Conservation (phyloP, 2,888 invertebrate genomes). For the Lycia hirtaria region DNA sequence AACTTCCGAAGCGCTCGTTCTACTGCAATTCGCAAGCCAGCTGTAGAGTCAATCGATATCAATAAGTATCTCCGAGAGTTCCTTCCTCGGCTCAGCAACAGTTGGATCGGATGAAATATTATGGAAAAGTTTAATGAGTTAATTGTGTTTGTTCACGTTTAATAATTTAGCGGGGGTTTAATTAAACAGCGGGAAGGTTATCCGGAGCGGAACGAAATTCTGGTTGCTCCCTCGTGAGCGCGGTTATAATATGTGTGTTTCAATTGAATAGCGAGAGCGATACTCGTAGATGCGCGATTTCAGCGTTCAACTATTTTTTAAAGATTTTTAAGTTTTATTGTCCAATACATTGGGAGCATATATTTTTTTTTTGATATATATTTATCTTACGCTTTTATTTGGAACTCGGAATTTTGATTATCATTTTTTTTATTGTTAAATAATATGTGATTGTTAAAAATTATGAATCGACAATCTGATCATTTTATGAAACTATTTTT, state of each 20-base stretch:
- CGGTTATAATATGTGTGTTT: slow-evolving; percentile 53
- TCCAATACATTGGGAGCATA: no score
- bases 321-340: no score
- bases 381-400: no score
- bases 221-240: slow-evolving; percentile 54
- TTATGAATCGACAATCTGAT: no score
- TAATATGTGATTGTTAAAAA: no score
- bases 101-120: slow-evolving; percentile 40
- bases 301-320: slow-evolving; percentile 39
- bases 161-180: slow-evolving; percentile 54
- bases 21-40: slow-evolving; percentile 9
- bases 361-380: no score
- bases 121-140: slow-evolving; percentile 53
- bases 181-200: slow-evolving; percentile 53
- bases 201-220: slow-evolving; percentile 49
- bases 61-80: slow-evolving; percentile 24
- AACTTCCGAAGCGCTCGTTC: slow-evolving; percentile 11
- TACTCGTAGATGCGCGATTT: slow-evolving; percentile 50
- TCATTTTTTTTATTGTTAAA: no score
- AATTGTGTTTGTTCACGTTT: slow-evolving; percentile 51
- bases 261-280: slow-evolving; percentile 58
- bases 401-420: no score
- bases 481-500: no score
- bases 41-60: slow-evolving; percentile 13
- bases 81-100: slow-evolving; percentile 31